Percentiles rank a stretch among this genome's conserved stretches.
phyloP scores from a whole-genome alignment of 2,797 vertebrate genomes.

The Eleutherodactylus coqui region DNA sequence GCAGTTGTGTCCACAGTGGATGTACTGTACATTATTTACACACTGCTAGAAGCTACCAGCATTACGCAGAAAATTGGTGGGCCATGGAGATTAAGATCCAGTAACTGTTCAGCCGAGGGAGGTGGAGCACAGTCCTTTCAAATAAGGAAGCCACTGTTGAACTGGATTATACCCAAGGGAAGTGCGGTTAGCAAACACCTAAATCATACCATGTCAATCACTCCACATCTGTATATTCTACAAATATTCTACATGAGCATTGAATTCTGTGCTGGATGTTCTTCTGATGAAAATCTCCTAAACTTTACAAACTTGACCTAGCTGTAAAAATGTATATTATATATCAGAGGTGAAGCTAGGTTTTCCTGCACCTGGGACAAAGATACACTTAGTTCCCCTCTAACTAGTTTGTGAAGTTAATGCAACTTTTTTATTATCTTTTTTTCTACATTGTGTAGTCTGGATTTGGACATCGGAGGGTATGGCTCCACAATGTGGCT shows the following conservation, averaged over 20 bases:
- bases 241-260: slow-evolving; percentile 33
- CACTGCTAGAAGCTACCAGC: background rate
- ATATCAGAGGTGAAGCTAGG: no score
- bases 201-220: slow-evolving; percentile 53
- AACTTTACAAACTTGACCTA: background rate
- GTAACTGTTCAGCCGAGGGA: slow-evolving; percentile 12
- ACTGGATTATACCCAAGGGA: slow-evolving; percentile 29
- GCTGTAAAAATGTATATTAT: background rate
- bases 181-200: slow-evolving; percentile 38
- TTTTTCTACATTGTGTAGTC: no score
- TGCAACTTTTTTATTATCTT: no score
- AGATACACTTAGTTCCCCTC: no score
- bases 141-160: slow-evolving; percentile 59
- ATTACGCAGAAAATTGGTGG: slow-evolving; percentile 1
- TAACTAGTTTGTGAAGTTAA: no score
- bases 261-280: background rate
- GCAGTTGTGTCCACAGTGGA: background rate
- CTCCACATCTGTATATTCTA: slow-evolving; percentile 44
- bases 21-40: background rate
- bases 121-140: slow-evolving; percentile 19
- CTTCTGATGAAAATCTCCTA: background rate
- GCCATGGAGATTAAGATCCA: slow-evolving; percentile 19
- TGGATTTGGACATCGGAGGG: no score
- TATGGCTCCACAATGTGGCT: no score
- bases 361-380: no score